These are phyloP conservation scores for Amphiprion ocellaris DNA, from an alignment of 2,113 vertebrate species.

Conservation along the genomic window DNA sequence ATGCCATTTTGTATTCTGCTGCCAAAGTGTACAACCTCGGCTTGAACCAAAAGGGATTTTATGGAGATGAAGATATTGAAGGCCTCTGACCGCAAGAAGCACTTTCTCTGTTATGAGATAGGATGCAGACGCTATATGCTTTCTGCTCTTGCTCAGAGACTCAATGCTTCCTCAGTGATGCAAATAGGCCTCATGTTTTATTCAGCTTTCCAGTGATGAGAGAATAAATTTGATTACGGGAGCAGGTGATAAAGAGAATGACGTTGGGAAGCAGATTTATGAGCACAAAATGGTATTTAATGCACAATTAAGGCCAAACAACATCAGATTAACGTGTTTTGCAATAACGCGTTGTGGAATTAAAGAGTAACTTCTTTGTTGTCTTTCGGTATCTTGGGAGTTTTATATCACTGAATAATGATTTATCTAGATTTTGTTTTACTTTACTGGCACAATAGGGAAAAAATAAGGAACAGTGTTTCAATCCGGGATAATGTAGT, in stretches of 20 bases:
- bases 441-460: too few species aligned
- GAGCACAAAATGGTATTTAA: slow-evolving; percentile 3
- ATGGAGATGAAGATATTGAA: slow-evolving; percentile 46
- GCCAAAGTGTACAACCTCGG: slow-evolving; percentile 44
- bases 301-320: slow-evolving; percentile 23
- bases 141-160: slow-evolving; percentile 6
- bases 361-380: not conserved
- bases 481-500: too few species aligned
- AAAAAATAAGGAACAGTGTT: too few species aligned
- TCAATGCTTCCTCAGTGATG: slow-evolving; percentile 28
- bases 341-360: slow-evolving; percentile 4
- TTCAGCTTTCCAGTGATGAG: slow-evolving; percentile 61
- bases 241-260: slow-evolving; percentile 41
- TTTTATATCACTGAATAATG: not conserved
- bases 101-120: slow-evolving; percentile 31
- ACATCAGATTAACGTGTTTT: slow-evolving; percentile 17
- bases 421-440: not conserved
- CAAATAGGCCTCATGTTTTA: slow-evolving; percentile 66
- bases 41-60: slow-evolving; percentile 58
- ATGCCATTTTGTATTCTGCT: slow-evolving; percentile 38
- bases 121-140: slow-evolving; percentile 28
- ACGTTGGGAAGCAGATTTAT: slow-evolving; percentile 12
- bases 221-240: slow-evolving; percentile 53
- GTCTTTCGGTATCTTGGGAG: not conserved
- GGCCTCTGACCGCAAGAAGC: slow-evolving; percentile 37